Percentiles rank a stretch among this genome's conserved stretches.
These are phyloP conservation scores for Tachuris rubrigastra DNA, from an alignment of 2,113 vertebrate genomes.

Conservation along the genomic window DNA sequence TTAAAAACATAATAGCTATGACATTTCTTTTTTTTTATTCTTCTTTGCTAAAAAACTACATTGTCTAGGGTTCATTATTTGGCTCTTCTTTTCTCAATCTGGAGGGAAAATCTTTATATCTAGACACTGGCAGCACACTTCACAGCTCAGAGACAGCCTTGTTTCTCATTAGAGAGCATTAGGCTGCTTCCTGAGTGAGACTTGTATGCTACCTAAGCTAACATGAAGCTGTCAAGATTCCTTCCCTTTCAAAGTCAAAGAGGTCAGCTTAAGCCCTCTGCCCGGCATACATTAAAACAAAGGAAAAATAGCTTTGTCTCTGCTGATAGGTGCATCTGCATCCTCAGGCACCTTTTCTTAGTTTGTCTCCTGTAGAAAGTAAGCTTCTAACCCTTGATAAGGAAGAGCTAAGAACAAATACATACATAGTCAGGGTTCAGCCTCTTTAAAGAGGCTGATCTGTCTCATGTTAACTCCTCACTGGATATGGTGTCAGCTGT, in stretches of 20 bases:
- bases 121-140: neutral
- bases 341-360: neutral
- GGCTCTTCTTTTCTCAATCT: neutral
- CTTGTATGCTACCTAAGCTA: neutral
- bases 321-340: neutral
- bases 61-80: neutral
- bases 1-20: neutral
- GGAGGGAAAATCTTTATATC: neutral
- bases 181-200: neutral
- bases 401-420: neutral
- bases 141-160: neutral
- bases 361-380: neutral
- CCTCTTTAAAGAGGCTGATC: neutral
- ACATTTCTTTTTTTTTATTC: neutral
- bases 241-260: neutral
- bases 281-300: neutral
- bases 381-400: neutral
- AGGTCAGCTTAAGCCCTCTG: neutral
- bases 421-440: neutral
- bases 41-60: neutral
- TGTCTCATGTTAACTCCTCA: neutral
- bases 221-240: neutral
- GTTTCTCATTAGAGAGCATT: neutral
- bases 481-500: neutral
- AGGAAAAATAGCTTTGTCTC: neutral